These are phyloP conservation scores for Kryphioiulus occultus DNA, from an alignment of 2,888 invertebrate species.

Conservation along the genomic window DNA sequence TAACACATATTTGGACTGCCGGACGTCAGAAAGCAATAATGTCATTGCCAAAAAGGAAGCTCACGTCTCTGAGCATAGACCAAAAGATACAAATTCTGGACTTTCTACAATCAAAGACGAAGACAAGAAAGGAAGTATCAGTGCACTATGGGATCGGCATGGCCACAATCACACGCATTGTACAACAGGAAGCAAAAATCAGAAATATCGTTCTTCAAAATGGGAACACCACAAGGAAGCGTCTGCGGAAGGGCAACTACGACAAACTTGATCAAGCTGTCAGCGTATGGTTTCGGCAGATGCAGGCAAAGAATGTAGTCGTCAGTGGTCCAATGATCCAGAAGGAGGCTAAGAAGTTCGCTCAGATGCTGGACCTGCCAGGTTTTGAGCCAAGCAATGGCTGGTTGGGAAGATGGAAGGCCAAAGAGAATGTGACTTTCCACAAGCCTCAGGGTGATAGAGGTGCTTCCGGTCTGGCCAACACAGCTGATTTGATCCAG, in stretches of 20 bases:
- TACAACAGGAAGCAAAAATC: slow-evolving; percentile 37
- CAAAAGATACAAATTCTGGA: neutral
- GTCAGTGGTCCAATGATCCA: slow-evolving; percentile 13
- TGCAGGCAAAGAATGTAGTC: neutral
- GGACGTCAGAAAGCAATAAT: neutral
- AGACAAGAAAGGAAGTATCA: neutral
- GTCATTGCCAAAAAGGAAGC: neutral
- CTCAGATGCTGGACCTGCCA: neutral
- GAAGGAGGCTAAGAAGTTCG: slow-evolving; percentile 10
- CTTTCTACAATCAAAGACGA: neutral
- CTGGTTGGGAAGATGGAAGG: slow-evolving; percentile 46
- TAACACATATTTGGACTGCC: no score
- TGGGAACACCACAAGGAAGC: neutral
- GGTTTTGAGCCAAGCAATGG: slow-evolving; percentile 41
- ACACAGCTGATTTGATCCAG: neutral
- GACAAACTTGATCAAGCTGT: neutral
- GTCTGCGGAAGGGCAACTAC: slow-evolving; percentile 25
- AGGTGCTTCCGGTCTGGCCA: slow-evolving; percentile 20
- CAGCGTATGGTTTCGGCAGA: neutral
- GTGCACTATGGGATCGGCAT: neutral
- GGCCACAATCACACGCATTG: neutral
- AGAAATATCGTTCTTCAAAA: neutral
- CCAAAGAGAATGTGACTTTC: slow-evolving; percentile 6
- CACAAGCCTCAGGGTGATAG: neutral
- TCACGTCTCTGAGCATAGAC: neutral